Base-by-base conservation (phyloP, 2,113 vertebrate species). In the Oncorhynchus mykiss region DNA sequence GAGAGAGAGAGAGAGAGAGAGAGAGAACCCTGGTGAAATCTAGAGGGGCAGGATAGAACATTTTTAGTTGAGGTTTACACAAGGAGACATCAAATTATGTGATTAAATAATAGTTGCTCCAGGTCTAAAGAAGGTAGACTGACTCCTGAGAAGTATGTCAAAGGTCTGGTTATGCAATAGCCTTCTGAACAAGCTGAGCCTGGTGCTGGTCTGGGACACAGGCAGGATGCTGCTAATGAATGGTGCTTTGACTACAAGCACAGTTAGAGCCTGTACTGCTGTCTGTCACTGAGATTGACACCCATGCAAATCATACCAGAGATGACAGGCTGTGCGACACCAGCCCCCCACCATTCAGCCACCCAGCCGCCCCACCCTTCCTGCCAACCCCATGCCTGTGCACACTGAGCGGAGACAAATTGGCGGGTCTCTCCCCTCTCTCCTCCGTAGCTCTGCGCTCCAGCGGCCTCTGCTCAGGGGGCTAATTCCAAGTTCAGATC, bases 401-500 rank as follows among this genome's bases (percentile, higher is more conserved):
- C 75, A 88, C 85, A 89, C 84, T 68, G 84, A 85, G 87, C 88
- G 82, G 87, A 18, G 91, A 92, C 91, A 93, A 93, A 92, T 92
- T 92, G 87, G 89, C 89, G 86, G 85, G 62, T 65, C 45, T 73
- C 73, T n/a, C 48, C 60, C 69, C 25, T 49, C 39, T 45, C 9
- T 12, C 39, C 39, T 45, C 9, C 39, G 9, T 9, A 45, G 39
- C 39, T 45, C 74, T 84, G 71, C 78, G 45, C 83, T 72, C 76
- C 86, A 85, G 86, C 80, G 85, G 86, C 80, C 86, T 91, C 89
- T 80, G 89, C 90, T 92, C 88, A 87, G 91, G 92, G 92, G 91
- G 91, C 91, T 93, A 92, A 93, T 93, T 92, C 88, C 86, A 87
- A 87, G 86, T 94, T 95, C 94, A 92, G 91, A 92, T 81, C 90